These are phyloP conservation scores for Toxotes lorentzi DNA, from an alignment of 2,797 vertebrate genomes.

Conservation along the genomic window DNA sequence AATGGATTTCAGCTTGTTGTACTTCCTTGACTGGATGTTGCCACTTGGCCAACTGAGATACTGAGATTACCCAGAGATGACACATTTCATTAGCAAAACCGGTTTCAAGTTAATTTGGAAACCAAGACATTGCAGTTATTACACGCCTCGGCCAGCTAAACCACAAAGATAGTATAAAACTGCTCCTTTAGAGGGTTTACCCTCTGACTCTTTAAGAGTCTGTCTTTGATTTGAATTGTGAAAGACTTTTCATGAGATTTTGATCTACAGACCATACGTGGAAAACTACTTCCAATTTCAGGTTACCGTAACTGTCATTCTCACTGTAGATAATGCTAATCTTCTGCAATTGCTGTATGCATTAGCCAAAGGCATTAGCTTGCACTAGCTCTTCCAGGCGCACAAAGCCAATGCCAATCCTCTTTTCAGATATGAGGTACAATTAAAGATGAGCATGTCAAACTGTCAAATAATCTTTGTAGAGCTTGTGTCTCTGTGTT, in stretches of 20 bases:
- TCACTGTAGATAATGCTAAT: background rate
- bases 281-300: background rate
- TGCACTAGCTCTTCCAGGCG: background rate
- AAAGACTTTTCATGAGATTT: background rate
- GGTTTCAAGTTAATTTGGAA: background rate
- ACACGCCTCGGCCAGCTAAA: background rate
- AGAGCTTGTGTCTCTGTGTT: conserved; percentile 10
- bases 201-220: background rate
- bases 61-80: conserved; percentile 6
- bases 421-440: conserved; percentile 6
- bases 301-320: background rate
- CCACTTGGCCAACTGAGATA: background rate
- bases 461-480: conserved; percentile 10
- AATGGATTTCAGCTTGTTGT: conserved; percentile 1
- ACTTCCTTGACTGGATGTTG: background rate
- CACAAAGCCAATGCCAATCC: background rate
- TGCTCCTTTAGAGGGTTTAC: background rate
- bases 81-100: background rate
- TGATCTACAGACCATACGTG: background rate
- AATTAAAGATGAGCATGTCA: background rate
- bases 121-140: background rate
- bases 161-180: background rate
- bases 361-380: background rate
- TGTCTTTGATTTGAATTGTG: no score
- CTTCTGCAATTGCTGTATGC: background rate